phyloP scores from a whole-genome alignment of 2,797 vertebrate species.

The Spea hammondii region DNA sequence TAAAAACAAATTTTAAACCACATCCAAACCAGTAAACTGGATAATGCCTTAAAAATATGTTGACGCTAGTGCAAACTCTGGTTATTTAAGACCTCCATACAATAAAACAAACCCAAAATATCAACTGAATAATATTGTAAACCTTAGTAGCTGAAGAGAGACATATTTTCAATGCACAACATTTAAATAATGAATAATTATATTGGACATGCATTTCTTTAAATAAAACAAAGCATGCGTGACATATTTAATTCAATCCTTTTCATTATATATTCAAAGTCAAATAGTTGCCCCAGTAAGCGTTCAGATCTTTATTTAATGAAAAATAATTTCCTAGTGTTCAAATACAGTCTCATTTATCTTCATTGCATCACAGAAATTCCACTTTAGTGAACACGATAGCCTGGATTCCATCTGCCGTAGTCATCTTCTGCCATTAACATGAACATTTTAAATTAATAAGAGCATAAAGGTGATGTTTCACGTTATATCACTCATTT shows the following conservation, averaged over 20 bases:
- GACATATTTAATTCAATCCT: background rate
- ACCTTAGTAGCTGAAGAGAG: background rate
- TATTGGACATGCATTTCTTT: constrained; percentile 25
- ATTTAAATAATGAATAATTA: constrained; percentile 22
- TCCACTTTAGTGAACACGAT: too few species aligned
- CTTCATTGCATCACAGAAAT: background rate
- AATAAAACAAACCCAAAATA: background rate
- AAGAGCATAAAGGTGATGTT: background rate
- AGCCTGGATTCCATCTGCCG: too few species aligned
- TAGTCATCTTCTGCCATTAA: too few species aligned
- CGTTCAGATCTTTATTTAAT: background rate
- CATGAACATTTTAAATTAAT: too few species aligned
- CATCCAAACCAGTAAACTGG: too few species aligned
- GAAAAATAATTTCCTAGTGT: background rate
- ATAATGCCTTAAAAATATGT: too few species aligned
- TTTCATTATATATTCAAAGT: constrained; percentile 4
- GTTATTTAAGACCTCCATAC: too few species aligned
- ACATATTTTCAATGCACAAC: background rate
- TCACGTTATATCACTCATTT: background rate
- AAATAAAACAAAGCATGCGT: constrained; percentile 28
- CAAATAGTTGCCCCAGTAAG: constrained; percentile 10
- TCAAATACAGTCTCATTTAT: background rate
- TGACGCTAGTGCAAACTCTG: too few species aligned
- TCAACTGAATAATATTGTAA: background rate
- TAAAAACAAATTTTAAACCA: too few species aligned